Evolutionary conservation across 2,113 vertebrate genomes (phyloP).

Genomic region (Notothenia coriiceps): DNA sequence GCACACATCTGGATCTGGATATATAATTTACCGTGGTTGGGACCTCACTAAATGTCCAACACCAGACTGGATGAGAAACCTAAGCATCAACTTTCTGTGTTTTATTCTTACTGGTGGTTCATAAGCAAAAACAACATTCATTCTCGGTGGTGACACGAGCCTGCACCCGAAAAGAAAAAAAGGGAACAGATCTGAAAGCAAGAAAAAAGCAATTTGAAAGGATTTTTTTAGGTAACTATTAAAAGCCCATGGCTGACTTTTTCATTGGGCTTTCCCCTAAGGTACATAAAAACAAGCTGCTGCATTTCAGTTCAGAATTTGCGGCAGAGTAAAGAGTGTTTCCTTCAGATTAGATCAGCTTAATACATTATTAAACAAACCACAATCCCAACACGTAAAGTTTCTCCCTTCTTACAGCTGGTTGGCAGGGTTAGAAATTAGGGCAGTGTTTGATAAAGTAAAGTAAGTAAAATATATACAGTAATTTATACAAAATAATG

Average conservation of each 20-base stretch:
- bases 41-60: not conserved
- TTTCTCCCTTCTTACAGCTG: not conserved
- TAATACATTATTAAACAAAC: not conserved
- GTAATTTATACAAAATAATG: not conserved
- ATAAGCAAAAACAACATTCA: constrained; percentile 11
- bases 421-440: not conserved
- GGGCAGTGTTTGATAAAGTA: not conserved
- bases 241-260: not conserved
- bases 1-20: constrained; percentile 9
- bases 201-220: constrained; percentile 18
- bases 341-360: not conserved
- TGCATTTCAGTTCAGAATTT: constrained; percentile 16
- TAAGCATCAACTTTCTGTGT: not conserved
- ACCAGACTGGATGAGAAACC: not conserved
- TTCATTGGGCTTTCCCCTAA: not conserved
- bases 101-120: constrained; percentile 4
- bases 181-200: not conserved
- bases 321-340: constrained; percentile 3
- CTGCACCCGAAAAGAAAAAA: not conserved
- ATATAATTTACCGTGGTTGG: constrained; percentile 9
- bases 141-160: not conserved
- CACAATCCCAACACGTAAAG: not conserved
- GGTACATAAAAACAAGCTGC: constrained; percentile 10
- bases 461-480: not conserved
- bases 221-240: constrained; percentile 10